phyloP scores from a whole-genome alignment of 2,888 invertebrate genomes.

The Ganaspis brasiliensis region DNA sequence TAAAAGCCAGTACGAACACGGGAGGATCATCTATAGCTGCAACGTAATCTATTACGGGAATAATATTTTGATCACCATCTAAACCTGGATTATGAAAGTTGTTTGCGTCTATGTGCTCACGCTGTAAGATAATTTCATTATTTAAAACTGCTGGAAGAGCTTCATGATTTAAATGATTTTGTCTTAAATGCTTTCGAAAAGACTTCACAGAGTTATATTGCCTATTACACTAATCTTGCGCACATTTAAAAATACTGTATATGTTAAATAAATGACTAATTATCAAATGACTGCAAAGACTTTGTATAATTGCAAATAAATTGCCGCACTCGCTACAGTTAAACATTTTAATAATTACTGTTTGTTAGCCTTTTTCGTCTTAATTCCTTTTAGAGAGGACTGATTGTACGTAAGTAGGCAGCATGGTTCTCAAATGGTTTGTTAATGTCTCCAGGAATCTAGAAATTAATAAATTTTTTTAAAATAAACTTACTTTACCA shows the following conservation, averaged over 20 bases:
- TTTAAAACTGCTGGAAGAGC: background rate
- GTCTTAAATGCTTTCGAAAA: slow-evolving; percentile 14
- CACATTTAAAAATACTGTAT: slow-evolving; percentile 17
- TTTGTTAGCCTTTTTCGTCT: background rate
- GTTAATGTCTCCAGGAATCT: slow-evolving; percentile 17
- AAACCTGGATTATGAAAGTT: too few species aligned
- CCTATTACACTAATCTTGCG: slow-evolving; percentile 2
- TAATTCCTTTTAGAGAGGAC: slow-evolving; percentile 4
- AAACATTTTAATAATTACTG: slow-evolving; percentile 7
- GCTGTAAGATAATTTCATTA: background rate
- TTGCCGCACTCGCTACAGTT: background rate
- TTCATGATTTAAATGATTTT: too few species aligned
- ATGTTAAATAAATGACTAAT: slow-evolving; percentile 2
- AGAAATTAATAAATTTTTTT: background rate
- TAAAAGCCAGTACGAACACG: too few species aligned
- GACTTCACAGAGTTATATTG: background rate
- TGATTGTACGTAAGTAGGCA: background rate
- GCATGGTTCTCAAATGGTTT: background rate
- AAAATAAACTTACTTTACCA: background rate
- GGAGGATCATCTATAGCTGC: too few species aligned
- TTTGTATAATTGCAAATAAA: slow-evolving; percentile 5
- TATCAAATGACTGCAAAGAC: slow-evolving; percentile 8
- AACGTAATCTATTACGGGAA: too few species aligned
- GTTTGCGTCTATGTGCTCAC: too few species aligned
- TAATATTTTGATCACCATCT: too few species aligned